These are phyloP conservation scores for Trachelus tabidus DNA, from an alignment of 2,888 invertebrate genomes.

Conservation along the genomic window DNA sequence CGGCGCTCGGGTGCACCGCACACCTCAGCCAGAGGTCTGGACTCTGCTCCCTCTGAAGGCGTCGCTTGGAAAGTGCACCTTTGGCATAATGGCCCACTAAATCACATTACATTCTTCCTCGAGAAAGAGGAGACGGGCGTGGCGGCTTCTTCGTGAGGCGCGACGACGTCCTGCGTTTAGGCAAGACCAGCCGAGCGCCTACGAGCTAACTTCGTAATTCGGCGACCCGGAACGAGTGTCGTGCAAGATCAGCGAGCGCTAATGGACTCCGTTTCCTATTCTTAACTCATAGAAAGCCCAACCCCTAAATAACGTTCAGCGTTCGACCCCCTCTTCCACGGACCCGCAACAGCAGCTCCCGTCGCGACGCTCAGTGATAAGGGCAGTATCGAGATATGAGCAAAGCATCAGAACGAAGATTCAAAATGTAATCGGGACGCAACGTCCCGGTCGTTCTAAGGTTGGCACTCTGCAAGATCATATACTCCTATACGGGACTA, in stretches of 20 bases:
- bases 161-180: neutral
- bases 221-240: neutral
- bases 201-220: neutral
- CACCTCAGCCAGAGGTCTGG: conserved; percentile 23
- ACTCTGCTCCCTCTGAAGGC: neutral
- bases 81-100: conserved; percentile 60
- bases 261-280: neutral
- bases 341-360: no score
- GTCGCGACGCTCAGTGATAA: no score
- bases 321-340: no score
- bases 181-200: neutral
- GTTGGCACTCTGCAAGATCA: neutral
- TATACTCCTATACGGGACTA: neutral
- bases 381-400: neutral
- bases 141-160: conserved; percentile 18
- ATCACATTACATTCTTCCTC: conserved; percentile 65
- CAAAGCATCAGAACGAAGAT: neutral
- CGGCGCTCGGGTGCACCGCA: conserved; percentile 43
- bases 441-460: neutral
- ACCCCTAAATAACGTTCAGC: no score
- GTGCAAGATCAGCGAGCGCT: neutral
- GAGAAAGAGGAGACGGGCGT: conserved; percentile 32
- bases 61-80: conserved; percentile 55
- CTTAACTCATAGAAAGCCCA: no score
- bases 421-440: neutral